Conservation (phyloP, 2,113 vertebrate species). For the Dascyllus trimaculatus region DNA sequence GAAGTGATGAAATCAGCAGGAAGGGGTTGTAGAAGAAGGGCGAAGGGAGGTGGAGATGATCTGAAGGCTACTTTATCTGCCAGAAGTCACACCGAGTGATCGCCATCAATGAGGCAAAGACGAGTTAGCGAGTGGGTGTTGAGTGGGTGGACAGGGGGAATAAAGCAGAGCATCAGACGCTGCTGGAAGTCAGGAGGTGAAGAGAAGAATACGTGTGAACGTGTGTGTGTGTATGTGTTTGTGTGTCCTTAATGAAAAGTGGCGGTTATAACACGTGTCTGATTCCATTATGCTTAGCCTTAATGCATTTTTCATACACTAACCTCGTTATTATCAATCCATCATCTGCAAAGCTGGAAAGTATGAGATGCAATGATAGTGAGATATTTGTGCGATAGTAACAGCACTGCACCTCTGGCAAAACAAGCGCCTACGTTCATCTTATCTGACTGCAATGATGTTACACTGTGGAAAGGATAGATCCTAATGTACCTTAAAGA, state of each 20-base stretch:
- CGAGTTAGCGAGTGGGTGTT: conserved; percentile 69
- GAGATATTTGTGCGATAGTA: conserved; percentile 4
- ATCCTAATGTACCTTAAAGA: not conserved
- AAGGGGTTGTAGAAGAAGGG: conserved; percentile 20
- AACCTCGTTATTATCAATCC: conserved; percentile 49
- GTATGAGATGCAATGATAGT: not conserved
- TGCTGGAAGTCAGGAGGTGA: conserved; percentile 49
- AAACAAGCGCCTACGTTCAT: conserved; percentile 9
- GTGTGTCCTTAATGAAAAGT: conserved; percentile 16
- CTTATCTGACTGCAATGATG: conserved; percentile 7
- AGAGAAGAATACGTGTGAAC: conserved; percentile 18
- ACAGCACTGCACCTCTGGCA: not conserved
- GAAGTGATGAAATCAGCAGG: conserved; percentile 68
- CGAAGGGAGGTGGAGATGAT: conserved; percentile 31
- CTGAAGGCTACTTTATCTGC: conserved; percentile 60
- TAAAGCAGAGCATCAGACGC: conserved; percentile 44
- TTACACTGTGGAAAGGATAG: not conserved
- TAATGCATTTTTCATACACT: conserved; percentile 55
- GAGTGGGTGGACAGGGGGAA: conserved; percentile 38
- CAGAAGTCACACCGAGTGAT: conserved; percentile 68
- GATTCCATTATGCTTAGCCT: conserved; percentile 44
- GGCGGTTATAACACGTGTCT: conserved; percentile 29
- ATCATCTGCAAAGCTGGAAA: conserved; percentile 28
- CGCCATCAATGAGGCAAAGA: conserved; percentile 62
- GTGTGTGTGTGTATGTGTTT: not conserved